These are phyloP conservation scores for Diabrotica virgifera DNA, from an alignment of 1,140 invertebrate species.

Conservation along the genomic window DNA sequence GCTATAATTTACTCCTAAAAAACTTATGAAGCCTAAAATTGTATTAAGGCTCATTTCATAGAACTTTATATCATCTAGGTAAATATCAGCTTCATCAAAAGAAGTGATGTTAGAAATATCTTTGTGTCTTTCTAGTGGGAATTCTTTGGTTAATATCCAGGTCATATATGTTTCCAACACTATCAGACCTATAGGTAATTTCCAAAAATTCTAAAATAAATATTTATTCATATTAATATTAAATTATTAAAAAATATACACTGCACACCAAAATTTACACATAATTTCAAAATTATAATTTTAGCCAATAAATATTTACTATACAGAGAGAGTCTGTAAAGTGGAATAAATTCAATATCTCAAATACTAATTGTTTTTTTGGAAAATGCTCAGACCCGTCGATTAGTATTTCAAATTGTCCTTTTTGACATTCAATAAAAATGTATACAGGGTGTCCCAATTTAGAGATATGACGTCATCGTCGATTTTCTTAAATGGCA, in stretches of 20 bases:
- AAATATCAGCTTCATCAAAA: constrained; percentile 30
- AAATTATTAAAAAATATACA: not conserved
- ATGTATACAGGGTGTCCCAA: no score
- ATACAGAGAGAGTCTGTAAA: no score
- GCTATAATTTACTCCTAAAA: constrained; percentile 32
- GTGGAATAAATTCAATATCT: no score
- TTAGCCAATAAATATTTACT: no score
- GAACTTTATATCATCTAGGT: constrained; percentile 40
- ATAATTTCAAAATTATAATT: no score
- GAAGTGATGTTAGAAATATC: not conserved
- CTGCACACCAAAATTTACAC: no score
- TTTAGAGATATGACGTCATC: no score
- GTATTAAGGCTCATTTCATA: constrained; percentile 43
- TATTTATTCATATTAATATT: not conserved
- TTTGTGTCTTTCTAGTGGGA: not conserved
- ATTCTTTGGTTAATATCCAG: constrained; percentile 47
- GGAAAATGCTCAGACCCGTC: no score
- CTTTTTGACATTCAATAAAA: no score
- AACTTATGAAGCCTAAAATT: constrained; percentile 36
- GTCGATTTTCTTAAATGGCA: no score
- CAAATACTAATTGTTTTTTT: no score
- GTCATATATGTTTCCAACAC: constrained; percentile 60
- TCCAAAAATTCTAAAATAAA: constrained; percentile 59
- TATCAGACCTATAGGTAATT: constrained; percentile 56
- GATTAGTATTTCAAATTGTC: no score